phyloP scores from a whole-genome alignment of 2,797 vertebrate genomes.

The Urosaurus nigricauda region DNA sequence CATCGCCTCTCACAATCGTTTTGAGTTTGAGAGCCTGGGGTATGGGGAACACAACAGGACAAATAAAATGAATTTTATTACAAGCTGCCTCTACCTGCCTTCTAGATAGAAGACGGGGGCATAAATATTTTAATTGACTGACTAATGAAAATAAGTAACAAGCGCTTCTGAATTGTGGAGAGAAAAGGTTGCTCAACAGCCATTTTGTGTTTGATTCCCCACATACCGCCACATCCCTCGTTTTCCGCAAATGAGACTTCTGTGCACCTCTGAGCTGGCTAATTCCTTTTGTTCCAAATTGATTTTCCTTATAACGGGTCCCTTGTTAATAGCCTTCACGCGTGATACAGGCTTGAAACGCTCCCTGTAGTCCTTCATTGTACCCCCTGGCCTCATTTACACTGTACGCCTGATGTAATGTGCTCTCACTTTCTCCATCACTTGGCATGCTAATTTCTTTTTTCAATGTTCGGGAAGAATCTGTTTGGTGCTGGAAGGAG shows the following conservation, averaged over 20 bases:
- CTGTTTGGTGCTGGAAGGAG: not conserved
- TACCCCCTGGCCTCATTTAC: not conserved
- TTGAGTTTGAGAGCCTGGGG: slow-evolving; percentile 94
- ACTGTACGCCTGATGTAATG: not conserved
- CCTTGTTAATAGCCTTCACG: not conserved
- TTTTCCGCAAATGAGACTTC: not conserved
- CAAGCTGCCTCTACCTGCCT: too few relatives aligned
- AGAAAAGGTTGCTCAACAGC: not conserved
- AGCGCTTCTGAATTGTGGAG: not conserved
- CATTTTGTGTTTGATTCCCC: not conserved
- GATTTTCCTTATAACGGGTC: not conserved
- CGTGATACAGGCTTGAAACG: too few relatives aligned
- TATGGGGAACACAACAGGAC: too few relatives aligned
- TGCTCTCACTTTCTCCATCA: not conserved
- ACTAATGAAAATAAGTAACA: not conserved
- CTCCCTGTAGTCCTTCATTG: not conserved
- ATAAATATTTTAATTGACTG: too few relatives aligned
- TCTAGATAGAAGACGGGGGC: too few relatives aligned
- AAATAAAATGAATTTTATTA: too few relatives aligned
- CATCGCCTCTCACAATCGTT: slow-evolving; percentile 94
- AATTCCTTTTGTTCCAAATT: not conserved
- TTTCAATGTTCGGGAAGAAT: too few relatives aligned
- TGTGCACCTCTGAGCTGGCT: not conserved
- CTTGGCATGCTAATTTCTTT: not conserved
- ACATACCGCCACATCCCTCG: not conserved